These are phyloP conservation scores for Trissolcus brochymenae DNA, from an alignment of 2,888 invertebrate species.

Conservation along the genomic window DNA sequence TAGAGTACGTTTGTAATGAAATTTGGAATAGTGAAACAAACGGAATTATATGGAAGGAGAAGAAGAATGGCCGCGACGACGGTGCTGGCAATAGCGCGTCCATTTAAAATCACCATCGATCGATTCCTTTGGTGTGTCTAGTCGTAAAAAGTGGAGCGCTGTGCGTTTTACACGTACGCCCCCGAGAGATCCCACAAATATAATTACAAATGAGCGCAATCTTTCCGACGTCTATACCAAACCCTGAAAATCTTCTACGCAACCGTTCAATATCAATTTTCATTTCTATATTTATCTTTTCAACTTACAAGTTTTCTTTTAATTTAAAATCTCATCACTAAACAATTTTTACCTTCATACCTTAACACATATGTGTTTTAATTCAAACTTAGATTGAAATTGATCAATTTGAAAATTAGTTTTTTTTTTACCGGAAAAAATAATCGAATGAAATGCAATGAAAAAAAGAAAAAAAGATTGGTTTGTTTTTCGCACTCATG, in stretches of 20 bases:
- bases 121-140: slow-evolving; percentile 42
- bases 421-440: too few species aligned
- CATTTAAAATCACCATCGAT: slow-evolving; percentile 38
- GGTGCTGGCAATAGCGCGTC: slow-evolving; percentile 29
- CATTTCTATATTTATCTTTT: too few species aligned
- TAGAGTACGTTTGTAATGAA: background rate
- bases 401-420: too few species aligned
- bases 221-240: slow-evolving; percentile 6
- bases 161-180: slow-evolving; percentile 11
- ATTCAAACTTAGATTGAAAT: too few species aligned
- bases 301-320: too few species aligned
- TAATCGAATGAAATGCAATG: too few species aligned
- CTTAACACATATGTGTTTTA: too few species aligned
- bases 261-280: too few species aligned
- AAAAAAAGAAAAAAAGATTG: too few species aligned
- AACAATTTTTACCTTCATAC: too few species aligned
- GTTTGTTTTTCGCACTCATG: too few species aligned
- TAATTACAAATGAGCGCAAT: slow-evolving; percentile 32
- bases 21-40: background rate
- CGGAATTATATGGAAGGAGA: slow-evolving; percentile 11
- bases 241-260: background rate
- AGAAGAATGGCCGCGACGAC: slow-evolving; percentile 13
- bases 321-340: too few species aligned
- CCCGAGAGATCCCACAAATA: slow-evolving; percentile 12
- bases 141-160: slow-evolving; percentile 38